A percentile compares a stretch with the other conserved stretches of the same genome.
phyloP scores from a whole-genome alignment of 2,797 vertebrate genomes.

The Malurus leucopterus region DNA sequence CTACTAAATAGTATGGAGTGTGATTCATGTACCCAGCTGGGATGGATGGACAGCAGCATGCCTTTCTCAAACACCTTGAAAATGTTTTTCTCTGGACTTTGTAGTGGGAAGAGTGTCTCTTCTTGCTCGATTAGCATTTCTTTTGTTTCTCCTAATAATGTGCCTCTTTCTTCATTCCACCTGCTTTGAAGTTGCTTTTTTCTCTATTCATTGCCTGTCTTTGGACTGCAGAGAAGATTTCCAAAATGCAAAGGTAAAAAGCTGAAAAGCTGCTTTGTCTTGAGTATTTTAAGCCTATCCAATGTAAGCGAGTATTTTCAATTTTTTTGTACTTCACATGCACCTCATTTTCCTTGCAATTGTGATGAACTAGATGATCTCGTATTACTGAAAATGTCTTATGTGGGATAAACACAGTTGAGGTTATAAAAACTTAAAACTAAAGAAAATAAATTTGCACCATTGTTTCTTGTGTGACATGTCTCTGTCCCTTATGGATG shows the following conservation, averaged over 20 bases:
- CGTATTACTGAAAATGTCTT: slow-evolving; percentile 18
- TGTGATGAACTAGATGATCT: slow-evolving; percentile 4
- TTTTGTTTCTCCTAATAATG: not conserved
- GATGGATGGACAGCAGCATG: not conserved
- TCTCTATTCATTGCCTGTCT: not conserved
- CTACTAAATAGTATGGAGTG: not conserved
- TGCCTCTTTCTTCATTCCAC: not conserved
- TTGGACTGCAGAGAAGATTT: slow-evolving; percentile 1
- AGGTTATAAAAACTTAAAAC: slow-evolving; percentile 30
- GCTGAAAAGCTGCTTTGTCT: not conserved
- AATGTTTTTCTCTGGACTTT: not conserved
- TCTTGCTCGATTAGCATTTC: fast-evolving
- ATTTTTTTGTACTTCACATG: not conserved
- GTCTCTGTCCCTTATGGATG: slow-evolving; percentile 39
- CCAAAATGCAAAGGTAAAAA: slow-evolving; percentile 12
- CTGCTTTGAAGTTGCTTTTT: slow-evolving; percentile 11
- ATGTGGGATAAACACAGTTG: slow-evolving; percentile 11
- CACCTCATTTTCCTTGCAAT: slow-evolving; percentile 6
- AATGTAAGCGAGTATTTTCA: not conserved
- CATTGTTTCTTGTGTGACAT: slow-evolving; percentile 34
- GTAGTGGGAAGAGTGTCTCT: not conserved
- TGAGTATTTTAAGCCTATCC: not conserved
- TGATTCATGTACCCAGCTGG: not conserved
- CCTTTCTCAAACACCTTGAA: not conserved
- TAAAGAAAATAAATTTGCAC: slow-evolving; percentile 47